Evolutionary conservation across 2,797 vertebrate genomes (phyloP), one percentile per base, ranked within the genome.

Genomic region (Alfaro cultratus): DNA sequence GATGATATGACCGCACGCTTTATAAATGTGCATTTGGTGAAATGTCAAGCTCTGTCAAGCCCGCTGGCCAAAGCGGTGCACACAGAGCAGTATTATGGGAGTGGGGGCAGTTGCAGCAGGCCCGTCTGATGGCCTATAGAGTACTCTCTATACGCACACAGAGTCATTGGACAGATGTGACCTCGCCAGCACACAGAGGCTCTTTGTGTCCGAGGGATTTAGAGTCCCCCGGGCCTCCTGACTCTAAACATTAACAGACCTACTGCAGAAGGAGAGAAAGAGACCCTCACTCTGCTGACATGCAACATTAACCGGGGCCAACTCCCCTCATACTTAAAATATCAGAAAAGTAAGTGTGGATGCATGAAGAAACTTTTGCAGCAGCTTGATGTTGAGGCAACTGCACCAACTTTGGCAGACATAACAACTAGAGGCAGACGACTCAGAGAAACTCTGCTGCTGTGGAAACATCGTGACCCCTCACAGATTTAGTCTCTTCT

Each of bases 181-280:
- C 95, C 95, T 95, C 88, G 86, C 85, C 91, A 80, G 92, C 91
- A 94, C 91, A 96, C 94, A 96, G 95, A 95, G 95, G 93, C 94
- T 94, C 95, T 95, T 96, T 96, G 95, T 96, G 95, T 95, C 94
- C 86, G 78, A 89, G 93, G 93, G 94, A 94, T 95, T 95, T 93
- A 94, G 93, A 93, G 91, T 93, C 95, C 94, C 94, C 85, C 87
- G 92, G 93, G 94, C 92, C 93, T 94, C 94, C 93, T 93, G 93
- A 93, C 91, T 94, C 93, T 95, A 96, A 96, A 95, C 95, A 96
- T 95, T 95, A 96, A 95, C 95, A 95, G 94, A 94, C 92, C 91
- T 79, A 83, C 92, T 93, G 94, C 92, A 94, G 91, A 80, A 87
- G 88, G 91, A 89, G 85, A 91, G 85, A 89, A 86, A 89, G 86